Conservation (phyloP, 2,113 vertebrate genomes). For the Syngnathus scovelli region DNA sequence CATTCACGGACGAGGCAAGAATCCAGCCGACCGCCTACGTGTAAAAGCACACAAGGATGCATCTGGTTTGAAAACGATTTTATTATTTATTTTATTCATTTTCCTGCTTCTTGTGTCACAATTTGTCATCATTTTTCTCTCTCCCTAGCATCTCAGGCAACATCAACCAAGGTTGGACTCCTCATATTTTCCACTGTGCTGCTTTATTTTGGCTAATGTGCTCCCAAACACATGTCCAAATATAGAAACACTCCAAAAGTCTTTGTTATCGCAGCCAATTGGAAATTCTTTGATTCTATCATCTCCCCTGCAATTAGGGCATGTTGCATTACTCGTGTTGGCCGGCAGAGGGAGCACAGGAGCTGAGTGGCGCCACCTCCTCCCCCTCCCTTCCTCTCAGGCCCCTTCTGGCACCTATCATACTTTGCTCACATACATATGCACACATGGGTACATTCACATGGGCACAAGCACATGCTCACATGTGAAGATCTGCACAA, state of each 20-base stretch:
- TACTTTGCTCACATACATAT: conserved; percentile 26
- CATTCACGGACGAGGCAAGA: conserved; percentile 37
- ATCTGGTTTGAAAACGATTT: conserved; percentile 38
- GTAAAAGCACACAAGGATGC: conserved; percentile 49
- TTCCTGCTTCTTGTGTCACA: not conserved
- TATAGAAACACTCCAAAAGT: conserved; percentile 48
- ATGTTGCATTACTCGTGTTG: conserved; percentile 41
- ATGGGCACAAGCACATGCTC: conserved; percentile 7
- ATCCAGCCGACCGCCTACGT: conserved; percentile 50
- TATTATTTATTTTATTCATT: not conserved
- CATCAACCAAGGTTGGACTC: conserved; percentile 57
- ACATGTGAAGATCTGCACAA: conserved; percentile 1
- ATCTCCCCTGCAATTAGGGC: conserved; percentile 60
- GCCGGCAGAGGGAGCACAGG: conserved; percentile 48
- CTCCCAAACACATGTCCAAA: conserved; percentile 36
- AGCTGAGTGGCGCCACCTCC: not conserved
- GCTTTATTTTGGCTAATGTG: conserved; percentile 8
- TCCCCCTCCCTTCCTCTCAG: conserved; percentile 12
- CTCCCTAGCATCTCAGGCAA: conserved; percentile 44
- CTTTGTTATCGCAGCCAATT: conserved; percentile 55
- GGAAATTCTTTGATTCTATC: conserved; percentile 55
- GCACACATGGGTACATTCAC: conserved; percentile 12
- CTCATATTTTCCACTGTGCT: conserved; percentile 21
- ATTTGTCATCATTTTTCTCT: not conserved
- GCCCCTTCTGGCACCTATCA: conserved; percentile 20